Conservation (phyloP, 2,888 invertebrate genomes). For the Palloptera scutellata region DNA sequence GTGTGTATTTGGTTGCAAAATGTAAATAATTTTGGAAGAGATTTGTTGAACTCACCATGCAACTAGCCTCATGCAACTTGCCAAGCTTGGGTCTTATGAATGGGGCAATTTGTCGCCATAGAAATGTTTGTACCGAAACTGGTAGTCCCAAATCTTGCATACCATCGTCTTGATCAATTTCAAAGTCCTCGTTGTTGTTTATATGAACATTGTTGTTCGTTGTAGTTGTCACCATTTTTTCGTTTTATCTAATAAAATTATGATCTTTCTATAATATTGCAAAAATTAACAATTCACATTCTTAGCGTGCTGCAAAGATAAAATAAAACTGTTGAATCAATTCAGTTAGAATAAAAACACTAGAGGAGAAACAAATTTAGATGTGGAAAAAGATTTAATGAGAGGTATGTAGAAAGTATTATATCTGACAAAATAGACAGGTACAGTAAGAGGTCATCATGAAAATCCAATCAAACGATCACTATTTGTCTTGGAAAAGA, state of each 20-base stretch:
- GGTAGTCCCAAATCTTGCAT: conserved; percentile 83
- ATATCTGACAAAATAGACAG: too few species aligned
- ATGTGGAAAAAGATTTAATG: too few species aligned
- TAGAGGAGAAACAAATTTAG: too few species aligned
- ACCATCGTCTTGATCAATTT: conserved; percentile 69
- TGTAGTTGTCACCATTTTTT: conserved; percentile 49
- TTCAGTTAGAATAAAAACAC: too few species aligned
- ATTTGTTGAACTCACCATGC: conserved; percentile 79
- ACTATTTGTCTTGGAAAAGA: too few species aligned
- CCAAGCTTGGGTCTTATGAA: conserved; percentile 95
- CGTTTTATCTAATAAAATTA: too few species aligned
- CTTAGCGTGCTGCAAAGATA: background rate
- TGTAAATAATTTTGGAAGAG: background rate
- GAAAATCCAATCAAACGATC: too few species aligned
- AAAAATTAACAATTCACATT: background rate
- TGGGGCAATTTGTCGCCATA: conserved; percentile 97
- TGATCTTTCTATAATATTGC: too few species aligned
- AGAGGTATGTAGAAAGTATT: too few species aligned
- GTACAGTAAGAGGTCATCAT: too few species aligned
- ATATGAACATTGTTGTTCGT: conserved; percentile 50
- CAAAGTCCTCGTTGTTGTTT: conserved; percentile 58
- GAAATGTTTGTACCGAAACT: conserved; percentile 94
- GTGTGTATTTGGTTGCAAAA: conserved; percentile 21
- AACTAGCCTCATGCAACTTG: conserved; percentile 95
- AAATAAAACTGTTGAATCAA: too few species aligned